phyloP scores from a whole-genome alignment of 2,888 invertebrate genomes.

The Catocala sponsa region DNA sequence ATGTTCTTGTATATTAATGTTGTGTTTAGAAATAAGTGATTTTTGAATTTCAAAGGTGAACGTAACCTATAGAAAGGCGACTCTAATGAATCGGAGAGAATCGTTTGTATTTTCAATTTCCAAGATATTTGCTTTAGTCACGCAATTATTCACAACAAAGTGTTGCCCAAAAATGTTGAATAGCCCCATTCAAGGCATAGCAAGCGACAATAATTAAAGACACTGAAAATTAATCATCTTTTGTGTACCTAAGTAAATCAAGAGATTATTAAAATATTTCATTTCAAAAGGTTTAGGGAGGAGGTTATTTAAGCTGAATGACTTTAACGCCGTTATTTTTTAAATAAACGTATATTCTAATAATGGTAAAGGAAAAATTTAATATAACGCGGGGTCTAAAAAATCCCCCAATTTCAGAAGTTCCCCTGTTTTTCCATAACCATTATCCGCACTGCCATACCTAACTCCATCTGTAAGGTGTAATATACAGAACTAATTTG shows the following conservation, averaged over 20 bases:
- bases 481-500: conserved; percentile 78
- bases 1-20: too few species aligned
- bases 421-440: conserved; percentile 40
- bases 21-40: too few species aligned
- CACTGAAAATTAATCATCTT: conserved; percentile 47
- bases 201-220: conserved; percentile 35
- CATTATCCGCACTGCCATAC: conserved; percentile 37
- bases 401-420: conserved; percentile 30
- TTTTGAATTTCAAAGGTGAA: conserved; percentile 3
- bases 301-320: conserved; percentile 19
- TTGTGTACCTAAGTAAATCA: conserved; percentile 37
- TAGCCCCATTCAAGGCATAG: conserved; percentile 29
- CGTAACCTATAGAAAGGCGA: conserved; percentile 2
- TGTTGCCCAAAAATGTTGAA: conserved; percentile 29
- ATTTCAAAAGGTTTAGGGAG: conserved; percentile 24
- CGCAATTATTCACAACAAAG: conserved; percentile 34
- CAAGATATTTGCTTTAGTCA: conserved; percentile 36
- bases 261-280: conserved; percentile 33
- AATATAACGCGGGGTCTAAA: conserved; percentile 22
- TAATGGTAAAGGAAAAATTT: conserved; percentile 8
- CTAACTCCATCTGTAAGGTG: conserved; percentile 47
- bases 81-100: conserved; percentile 31
- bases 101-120: conserved; percentile 30
- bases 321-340: conserved; percentile 16
- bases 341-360: conserved; percentile 14